A percentile compares a stretch with the other conserved stretches of the same genome.
phyloP scores from a whole-genome alignment of 2,113 vertebrate species.

The Jaculus jaculus region DNA sequence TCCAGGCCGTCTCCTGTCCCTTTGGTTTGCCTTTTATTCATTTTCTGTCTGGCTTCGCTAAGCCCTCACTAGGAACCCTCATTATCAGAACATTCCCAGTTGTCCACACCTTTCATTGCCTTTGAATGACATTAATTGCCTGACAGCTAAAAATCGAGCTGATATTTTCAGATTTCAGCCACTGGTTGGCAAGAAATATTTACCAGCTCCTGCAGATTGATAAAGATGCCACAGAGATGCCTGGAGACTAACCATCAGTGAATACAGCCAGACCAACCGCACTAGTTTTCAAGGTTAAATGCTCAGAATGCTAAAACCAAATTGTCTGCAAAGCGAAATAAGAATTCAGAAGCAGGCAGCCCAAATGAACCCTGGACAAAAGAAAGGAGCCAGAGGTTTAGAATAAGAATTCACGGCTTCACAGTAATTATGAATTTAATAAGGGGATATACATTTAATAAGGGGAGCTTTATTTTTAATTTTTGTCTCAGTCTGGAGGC shows the following conservation, averaged over 20 bases:
- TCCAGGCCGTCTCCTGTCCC: slow-evolving; percentile 54
- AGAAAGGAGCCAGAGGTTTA: slow-evolving; percentile 64
- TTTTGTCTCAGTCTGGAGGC: slow-evolving; percentile 72
- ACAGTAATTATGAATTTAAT: slow-evolving; percentile 81
- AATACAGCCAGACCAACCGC: slow-evolving; percentile 83
- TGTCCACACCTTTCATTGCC: slow-evolving; percentile 84
- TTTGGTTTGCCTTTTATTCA: slow-evolving; percentile 77
- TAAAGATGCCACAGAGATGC: slow-evolving; percentile 86
- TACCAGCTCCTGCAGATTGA: slow-evolving; percentile 84
- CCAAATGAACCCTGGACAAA: slow-evolving; percentile 63
- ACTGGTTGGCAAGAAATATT: slow-evolving; percentile 83
- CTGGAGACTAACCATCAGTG: slow-evolving; percentile 86
- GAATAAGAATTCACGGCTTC: slow-evolving; percentile 74
- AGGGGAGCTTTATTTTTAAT: slow-evolving; percentile 80
- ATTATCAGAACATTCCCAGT: slow-evolving; percentile 82
- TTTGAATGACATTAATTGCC: slow-evolving; percentile 88
- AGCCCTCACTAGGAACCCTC: slow-evolving; percentile 81
- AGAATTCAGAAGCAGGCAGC: slow-evolving; percentile 62
- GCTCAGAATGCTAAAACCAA: slow-evolving; percentile 85
- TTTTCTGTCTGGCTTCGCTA: slow-evolving; percentile 71
- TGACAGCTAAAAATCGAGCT: slow-evolving; percentile 85
- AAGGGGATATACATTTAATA: slow-evolving; percentile 28
- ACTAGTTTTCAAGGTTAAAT: slow-evolving; percentile 88
- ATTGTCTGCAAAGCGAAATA: slow-evolving; percentile 81
- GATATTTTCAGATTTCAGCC: slow-evolving; percentile 82